phyloP scores from a whole-genome alignment of 2,888 invertebrate genomes.

The Frankliniella fusca region DNA sequence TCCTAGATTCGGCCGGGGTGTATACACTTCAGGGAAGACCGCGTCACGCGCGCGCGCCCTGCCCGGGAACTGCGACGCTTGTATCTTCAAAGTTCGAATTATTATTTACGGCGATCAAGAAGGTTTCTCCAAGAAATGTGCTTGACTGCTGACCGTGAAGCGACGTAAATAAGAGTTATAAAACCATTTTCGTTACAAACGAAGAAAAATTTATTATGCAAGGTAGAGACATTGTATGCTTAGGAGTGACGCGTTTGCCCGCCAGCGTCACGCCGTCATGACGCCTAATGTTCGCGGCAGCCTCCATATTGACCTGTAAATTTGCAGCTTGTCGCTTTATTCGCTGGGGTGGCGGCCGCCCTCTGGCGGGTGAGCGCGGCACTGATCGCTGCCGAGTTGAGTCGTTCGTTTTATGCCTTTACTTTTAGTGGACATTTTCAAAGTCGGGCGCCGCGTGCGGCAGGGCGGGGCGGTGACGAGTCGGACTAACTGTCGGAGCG shows the following conservation, averaged over 20 bases:
- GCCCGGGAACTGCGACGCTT: not conserved
- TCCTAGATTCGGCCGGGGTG: too few species aligned
- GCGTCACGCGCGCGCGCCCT: not conserved
- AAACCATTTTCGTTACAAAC: too few species aligned
- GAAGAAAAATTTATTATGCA: too few species aligned
- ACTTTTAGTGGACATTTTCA: not conserved
- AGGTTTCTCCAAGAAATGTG: too few species aligned
- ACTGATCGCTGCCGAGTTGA: not conserved
- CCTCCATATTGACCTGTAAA: not conserved
- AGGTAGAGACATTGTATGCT: too few species aligned
- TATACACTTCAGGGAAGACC: not conserved
- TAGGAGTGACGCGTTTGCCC: too few species aligned
- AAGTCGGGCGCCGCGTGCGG: not conserved
- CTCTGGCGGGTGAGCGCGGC: too few species aligned
- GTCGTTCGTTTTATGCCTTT: not conserved
- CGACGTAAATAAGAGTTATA: too few species aligned
- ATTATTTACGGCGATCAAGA: too few species aligned
- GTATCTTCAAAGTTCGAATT: too few species aligned
- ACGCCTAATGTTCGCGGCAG: not conserved
- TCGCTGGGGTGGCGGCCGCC: not conserved
- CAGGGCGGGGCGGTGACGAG: not conserved
- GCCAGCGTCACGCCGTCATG: not conserved
- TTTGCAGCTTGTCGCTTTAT: not conserved
- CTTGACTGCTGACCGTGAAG: too few species aligned
- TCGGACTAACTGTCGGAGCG: too few species aligned